Evolutionary conservation across 2,888 invertebrate genomes (phyloP).

Genomic region (Baccha elongata): DNA sequence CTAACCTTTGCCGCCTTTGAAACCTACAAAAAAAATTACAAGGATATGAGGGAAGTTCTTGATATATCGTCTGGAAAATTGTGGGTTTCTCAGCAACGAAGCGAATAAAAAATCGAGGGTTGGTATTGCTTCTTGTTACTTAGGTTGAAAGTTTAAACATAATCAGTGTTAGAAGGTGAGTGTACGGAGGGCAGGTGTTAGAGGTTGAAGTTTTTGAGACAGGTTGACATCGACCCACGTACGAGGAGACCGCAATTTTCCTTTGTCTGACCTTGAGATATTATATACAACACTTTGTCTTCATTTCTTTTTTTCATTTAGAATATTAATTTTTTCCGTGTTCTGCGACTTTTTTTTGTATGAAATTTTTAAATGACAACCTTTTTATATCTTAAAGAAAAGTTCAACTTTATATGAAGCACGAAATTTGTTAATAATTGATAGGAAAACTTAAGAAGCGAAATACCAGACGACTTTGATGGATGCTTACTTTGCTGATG

Average conservation of each 20-base stretch:
- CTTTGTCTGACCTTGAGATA: slow-evolving; percentile 54
- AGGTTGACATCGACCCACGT: slow-evolving; percentile 33
- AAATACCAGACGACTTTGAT: slow-evolving; percentile 42
- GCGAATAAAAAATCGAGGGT: neutral
- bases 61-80: slow-evolving; percentile 67
- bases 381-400: neutral
- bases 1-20: slow-evolving; percentile 21
- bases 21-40: slow-evolving; percentile 21
- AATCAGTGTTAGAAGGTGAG: neutral
- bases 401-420: neutral
- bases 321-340: slow-evolving; percentile 9
- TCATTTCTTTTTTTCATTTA: neutral
- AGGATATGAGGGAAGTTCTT: slow-evolving; percentile 41
- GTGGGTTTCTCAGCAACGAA: slow-evolving; percentile 52
- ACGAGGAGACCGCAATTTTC: slow-evolving; percentile 12
- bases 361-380: neutral
- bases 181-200: neutral
- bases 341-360: neutral
- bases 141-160: slow-evolving; percentile 24
- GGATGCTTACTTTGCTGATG: slow-evolving; percentile 5
- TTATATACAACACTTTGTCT: neutral
- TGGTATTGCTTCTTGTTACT: slow-evolving; percentile 4
- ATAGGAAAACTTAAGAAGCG: slow-evolving; percentile 5
- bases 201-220: slow-evolving; percentile 30
- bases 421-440: slow-evolving; percentile 24